phyloP scores from a whole-genome alignment of 2,797 vertebrate genomes.

The Phrynocephalus vlangalii region DNA sequence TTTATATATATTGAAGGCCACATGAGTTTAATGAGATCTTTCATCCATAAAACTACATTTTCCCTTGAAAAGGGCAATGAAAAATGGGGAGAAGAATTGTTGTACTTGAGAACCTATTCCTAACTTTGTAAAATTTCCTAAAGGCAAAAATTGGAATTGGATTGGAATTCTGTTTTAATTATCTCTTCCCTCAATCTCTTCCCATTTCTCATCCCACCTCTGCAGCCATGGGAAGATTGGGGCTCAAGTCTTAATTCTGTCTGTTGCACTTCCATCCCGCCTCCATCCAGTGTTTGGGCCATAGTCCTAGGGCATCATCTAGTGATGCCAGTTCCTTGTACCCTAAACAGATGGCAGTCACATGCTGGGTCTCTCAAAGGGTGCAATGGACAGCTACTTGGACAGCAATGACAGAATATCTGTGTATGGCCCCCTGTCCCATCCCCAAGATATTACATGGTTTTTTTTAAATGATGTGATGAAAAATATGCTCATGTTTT shows the following conservation, averaged over 20 bases:
- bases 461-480: neutral
- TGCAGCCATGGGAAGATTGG: neutral
- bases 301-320: too few species aligned
- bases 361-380: neutral
- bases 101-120: neutral
- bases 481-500: neutral
- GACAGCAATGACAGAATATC: neutral
- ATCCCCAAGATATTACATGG: neutral
- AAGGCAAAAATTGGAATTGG: neutral
- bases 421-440: neutral
- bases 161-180: too few species aligned
- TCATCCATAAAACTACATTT: neutral
- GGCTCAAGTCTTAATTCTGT: neutral
- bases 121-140: neutral
- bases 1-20: neutral
- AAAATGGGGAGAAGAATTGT: neutral
- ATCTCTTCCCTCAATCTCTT: neutral
- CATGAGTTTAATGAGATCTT: neutral
- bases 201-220: neutral
- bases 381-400: neutral
- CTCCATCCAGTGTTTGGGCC: neutral
- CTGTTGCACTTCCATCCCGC: neutral
- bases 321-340: neutral
- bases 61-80: neutral
- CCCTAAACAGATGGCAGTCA: too few species aligned